Evolutionary conservation across 2,113 vertebrate species (phyloP).

Genomic region (Nerophis ophidion): DNA sequence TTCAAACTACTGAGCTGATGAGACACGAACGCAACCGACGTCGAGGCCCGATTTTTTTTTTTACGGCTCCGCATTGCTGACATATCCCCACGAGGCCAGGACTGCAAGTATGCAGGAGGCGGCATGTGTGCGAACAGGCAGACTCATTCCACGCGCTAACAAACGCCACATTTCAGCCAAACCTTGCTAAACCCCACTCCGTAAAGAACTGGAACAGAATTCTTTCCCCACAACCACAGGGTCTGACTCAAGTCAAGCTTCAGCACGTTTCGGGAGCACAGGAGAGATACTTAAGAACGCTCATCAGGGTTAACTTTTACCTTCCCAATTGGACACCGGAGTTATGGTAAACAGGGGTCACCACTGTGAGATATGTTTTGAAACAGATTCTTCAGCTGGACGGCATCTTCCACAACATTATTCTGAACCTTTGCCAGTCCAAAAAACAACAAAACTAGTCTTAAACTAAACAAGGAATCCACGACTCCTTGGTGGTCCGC

Average conservation of each 20-base stretch:
- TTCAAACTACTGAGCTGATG: slow-evolving; percentile 68
- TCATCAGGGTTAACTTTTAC: background rate
- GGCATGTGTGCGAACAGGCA: slow-evolving; percentile 54
- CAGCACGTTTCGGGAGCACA: background rate
- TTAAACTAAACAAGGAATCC: too few species aligned
- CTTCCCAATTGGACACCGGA: too few species aligned
- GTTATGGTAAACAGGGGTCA: too few species aligned
- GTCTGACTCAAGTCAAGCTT: background rate
- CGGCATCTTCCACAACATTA: too few species aligned
- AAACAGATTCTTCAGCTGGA: too few species aligned
- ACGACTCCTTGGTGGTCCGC: too few species aligned
- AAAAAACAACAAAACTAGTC: too few species aligned
- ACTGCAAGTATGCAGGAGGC: slow-evolving; percentile 56
- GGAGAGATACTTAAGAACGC: background rate
- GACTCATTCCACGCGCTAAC: slow-evolving; percentile 40
- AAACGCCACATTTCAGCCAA: slow-evolving; percentile 36
- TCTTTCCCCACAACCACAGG: slow-evolving; percentile 10
- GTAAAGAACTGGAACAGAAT: background rate
- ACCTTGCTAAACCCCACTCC: background rate
- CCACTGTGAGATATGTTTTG: too few species aligned
- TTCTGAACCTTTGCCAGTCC: too few species aligned
- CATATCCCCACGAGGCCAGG: slow-evolving; percentile 52
- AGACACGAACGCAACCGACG: slow-evolving; percentile 27
- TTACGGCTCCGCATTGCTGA: slow-evolving; percentile 57
- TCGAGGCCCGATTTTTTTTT: slow-evolving; percentile 48